Base-by-base conservation (phyloP, 2,113 vertebrate genomes). In the Pedionomus torquatus region DNA sequence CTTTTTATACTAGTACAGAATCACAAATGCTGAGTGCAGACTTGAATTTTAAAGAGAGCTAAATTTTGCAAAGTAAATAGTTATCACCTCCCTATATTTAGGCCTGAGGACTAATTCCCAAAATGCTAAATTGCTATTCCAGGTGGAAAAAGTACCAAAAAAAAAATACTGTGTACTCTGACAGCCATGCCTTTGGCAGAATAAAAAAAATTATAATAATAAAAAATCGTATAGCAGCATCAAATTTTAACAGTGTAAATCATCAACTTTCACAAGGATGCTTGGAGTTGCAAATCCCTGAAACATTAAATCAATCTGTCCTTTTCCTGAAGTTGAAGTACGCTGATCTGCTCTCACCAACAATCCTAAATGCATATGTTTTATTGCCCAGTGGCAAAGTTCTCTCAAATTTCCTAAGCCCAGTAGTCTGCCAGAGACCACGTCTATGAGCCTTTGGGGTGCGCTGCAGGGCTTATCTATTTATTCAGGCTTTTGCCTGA, bases 401-500 rank as follows among this genome's bases (percentile, higher is more conserved):
- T 54, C 44, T 79, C 83, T 37, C 63, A 3, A 84, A 64, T 31
- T 82, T 57, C 78, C 65, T 43, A 71, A 46, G 16, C n/a, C 51
- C 31, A 70, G 2, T 18, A 44, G 17, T 7, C 64, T 85, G 61
- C 35, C 61, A 69, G 20, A 91, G 58, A 1, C 78, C 92, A 82
- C 2, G 0, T 44, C 61, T 46, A 37, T 44, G 64, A 84, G 82
- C 82, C 93, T 86, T 88, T 58, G 31, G 85, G 92, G 70, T 71
- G 54, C 13, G 49, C 90, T 88, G 85, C 61, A 70, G 79, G 95
- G 49, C 35, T 96, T 88, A 94, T 86, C 85, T 94, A 91, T 91
- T 96, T 96, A 96, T 90, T 95, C 93, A 96, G 85, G 68, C 75
- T 94, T 83, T 39, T 1, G 30, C 93, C 82, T 17, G n/a, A 74